Base-by-base conservation (phyloP, 2,113 vertebrate genomes). In the Cacatua alba region DNA sequence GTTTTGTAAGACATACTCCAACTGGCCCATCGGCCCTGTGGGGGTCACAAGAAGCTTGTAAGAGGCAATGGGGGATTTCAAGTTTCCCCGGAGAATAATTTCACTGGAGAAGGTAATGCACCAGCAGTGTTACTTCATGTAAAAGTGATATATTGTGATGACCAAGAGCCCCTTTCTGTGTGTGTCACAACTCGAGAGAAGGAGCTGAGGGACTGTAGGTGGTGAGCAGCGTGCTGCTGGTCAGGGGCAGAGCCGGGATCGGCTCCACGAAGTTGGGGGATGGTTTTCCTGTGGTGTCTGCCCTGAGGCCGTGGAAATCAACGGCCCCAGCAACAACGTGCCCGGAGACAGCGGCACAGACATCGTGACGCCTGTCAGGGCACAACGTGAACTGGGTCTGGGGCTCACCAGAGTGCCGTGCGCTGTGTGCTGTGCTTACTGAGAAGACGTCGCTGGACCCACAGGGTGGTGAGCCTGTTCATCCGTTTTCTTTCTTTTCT, bases 11-110 rank as follows among this genome's bases (percentile, higher is more conserved):
- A 46, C 6, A n/a, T 5, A 52, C 41, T 74, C 23, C 12, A 67
- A 4, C 16, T 65, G 17, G 3, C 5, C 7, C 2, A 0, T 62
- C 8, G 2, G 25, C 57, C 7, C 10, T 9, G 3, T 18, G 14
- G 0, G 5, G 0, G 0, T 64, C 46, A 79, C 21, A 80, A 81
- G 6, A 62, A 64, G 24, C 25, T 29, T 52, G 23, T 14, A 10
- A 77, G 28, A 69, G 9, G 2, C 35, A 65, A 4, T 46, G 23
- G 72, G 21, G 5, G 0, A 46, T 84, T 86, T 84, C 4, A 7
- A 1, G 1, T 26, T 70, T 81, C 43, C 15, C 16, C 26, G 15
- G 53, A 70, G 7, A 82, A 83, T 26, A 77, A 76, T 80, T 82
- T 86, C 20, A 65, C 20, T 43, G 19, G 13, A 82, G 29, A 90